These are phyloP conservation scores for Microcebus tavaratra DNA, from an alignment of 2,113 vertebrate species.

Conservation along the genomic window DNA sequence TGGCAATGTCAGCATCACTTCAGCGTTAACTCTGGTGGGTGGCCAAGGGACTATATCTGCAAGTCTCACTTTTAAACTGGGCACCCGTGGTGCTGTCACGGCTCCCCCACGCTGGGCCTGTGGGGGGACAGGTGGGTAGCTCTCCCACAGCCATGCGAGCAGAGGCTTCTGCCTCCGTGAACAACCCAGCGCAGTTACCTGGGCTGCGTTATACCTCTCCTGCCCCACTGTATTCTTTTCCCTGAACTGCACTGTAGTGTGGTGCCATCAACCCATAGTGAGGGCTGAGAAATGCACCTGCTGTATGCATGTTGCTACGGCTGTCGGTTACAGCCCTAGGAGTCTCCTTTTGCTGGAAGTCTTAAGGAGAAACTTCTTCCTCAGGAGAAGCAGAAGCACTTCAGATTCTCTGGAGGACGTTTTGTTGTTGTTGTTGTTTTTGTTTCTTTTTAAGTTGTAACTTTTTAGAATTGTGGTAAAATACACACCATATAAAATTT, in stretches of 20 bases:
- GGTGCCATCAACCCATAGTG: neutral
- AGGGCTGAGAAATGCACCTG: fast-evolving
- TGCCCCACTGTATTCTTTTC: neutral
- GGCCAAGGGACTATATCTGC: neutral
- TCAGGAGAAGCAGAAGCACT: neutral
- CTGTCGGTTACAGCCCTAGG: neutral
- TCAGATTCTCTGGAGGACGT: neutral
- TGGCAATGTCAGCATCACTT: neutral
- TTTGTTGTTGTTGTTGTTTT: neutral
- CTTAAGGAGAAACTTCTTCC: neutral
- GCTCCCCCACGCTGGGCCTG: fast-evolving
- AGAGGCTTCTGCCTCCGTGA: neutral
- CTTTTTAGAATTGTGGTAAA: neutral
- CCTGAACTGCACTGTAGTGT: neutral
- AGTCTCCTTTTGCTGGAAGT: neutral
- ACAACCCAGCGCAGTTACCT: neutral
- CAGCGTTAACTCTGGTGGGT: neutral
- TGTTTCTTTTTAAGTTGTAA: neutral
- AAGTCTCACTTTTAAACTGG: neutral
- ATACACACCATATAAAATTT: neutral
- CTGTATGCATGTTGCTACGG: neutral
- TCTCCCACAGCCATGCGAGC: fast-evolving
- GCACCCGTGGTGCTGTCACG: fast-evolving
- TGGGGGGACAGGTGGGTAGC: neutral
- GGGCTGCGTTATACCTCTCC: fast-evolving